Percentiles rank a stretch among this genome's conserved stretches.
phyloP scores from a whole-genome alignment of 1,140 invertebrate genomes.

The Nixonia krombeini region DNA sequence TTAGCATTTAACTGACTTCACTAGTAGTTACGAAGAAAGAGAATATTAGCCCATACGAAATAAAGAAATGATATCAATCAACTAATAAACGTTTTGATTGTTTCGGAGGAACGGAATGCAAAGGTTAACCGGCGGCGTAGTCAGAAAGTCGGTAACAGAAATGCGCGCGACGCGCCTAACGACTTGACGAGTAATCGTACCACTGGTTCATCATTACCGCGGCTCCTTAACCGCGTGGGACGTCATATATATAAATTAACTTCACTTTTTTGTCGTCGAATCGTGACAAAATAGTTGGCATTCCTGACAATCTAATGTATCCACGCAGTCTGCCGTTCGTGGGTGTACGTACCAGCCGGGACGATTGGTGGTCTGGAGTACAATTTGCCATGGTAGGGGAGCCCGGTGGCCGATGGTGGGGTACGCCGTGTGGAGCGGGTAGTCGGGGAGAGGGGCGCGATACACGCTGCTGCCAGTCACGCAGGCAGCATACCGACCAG shows the following conservation, averaged over 20 bases:
- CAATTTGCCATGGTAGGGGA: slow-evolving; percentile 50
- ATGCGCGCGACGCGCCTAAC: no score
- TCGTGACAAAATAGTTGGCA: slow-evolving; percentile 46
- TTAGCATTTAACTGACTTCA: no score
- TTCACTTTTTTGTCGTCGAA: slow-evolving; percentile 35
- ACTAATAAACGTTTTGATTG: no score
- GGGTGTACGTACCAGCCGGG: slow-evolving; percentile 46
- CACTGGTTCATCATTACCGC: slow-evolving; percentile 22
- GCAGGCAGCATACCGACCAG: slow-evolving; percentile 45
- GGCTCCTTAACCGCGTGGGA: slow-evolving; percentile 17
- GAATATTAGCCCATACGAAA: no score
- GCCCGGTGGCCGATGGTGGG: slow-evolving; percentile 20
- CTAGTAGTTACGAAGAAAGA: no score
- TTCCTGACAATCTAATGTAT: slow-evolving; percentile 37
- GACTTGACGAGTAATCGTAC: slow-evolving; percentile 19
- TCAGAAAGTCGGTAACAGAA: no score
- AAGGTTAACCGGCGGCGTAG: no score
- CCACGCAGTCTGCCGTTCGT: slow-evolving; percentile 40
- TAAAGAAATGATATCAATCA: no score
- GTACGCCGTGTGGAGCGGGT: slow-evolving; percentile 14
- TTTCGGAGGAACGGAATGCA: no score
- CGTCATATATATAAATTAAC: slow-evolving; percentile 42
- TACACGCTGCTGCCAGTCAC: slow-evolving; percentile 51
- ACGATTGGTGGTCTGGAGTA: slow-evolving; percentile 43
- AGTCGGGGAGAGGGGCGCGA: slow-evolving; percentile 35